Base-by-base conservation (phyloP, 2,797 vertebrate species). In the Acanthurus leucopareius region DNA sequence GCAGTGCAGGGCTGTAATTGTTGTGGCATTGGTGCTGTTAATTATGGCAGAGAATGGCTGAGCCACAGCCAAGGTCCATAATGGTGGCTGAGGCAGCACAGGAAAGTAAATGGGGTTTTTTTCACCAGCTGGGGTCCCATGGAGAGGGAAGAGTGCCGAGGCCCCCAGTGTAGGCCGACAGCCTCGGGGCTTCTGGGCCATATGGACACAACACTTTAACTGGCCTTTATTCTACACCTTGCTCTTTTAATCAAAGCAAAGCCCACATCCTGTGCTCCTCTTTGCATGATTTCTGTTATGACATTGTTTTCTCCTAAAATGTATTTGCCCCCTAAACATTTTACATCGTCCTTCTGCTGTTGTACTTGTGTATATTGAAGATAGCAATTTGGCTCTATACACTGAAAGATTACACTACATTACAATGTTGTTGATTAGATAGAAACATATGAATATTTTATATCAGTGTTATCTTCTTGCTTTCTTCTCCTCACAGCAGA, bases 11-110 rank as follows among this genome's bases (percentile, higher is more conserved):
- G 96, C 96, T 97, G 96, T 97, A 99, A 98, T 97, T 97, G 97
- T 98, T 96, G 97, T 96, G 95, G 96, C 97, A 96, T 97, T 94
- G 96, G 96, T 95, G 96, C 96, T 96, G 97, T 98, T 99, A 99
- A 99, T 98, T 99, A 99, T 96, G 96, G 96, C 95, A 97, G 96
- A 97, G 97, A 97, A 97, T 95, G 96, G 96, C 97, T 98, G 97
- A 98, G 97, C 97, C 96, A 94, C 95, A 97, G 97, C 97, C 97
- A 98, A 98, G 96, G 97, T 97, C 97, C 96, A 97, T 98, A 97
- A 97, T 97, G 96, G 96, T 94, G 96, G 96, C 88, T 86, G 80
- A 95, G 96, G 96, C 96, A 95, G 96, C 94, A 95, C 96, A 96
- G 96, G 95, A 92, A 96, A 96, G 97, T 97, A 97, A 98, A 98